Evolutionary conservation across 2,797 vertebrate genomes (phyloP).

Genomic region (Spinus olivaceus): DNA sequence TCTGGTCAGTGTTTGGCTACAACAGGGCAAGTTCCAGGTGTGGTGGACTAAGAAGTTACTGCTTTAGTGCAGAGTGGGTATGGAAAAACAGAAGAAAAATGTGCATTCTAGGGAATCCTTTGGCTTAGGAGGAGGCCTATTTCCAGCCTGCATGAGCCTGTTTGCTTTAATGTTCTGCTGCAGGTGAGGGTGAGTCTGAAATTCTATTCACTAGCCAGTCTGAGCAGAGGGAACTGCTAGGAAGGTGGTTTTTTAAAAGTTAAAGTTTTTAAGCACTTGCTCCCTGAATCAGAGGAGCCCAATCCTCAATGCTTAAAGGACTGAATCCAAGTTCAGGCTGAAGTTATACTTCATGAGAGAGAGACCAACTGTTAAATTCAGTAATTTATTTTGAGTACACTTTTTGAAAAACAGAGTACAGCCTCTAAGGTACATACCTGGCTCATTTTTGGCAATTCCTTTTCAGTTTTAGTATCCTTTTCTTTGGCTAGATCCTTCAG

Average conservation of each 20-base stretch:
- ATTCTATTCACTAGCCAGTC: background rate
- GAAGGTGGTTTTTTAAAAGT: background rate
- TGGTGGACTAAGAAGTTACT: background rate
- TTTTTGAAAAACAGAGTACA: background rate
- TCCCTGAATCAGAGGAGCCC: background rate
- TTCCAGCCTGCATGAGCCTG: background rate
- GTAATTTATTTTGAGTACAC: background rate
- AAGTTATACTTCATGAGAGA: background rate
- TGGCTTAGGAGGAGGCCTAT: background rate
- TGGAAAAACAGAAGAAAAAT: background rate
- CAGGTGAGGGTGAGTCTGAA: background rate
- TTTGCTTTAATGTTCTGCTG: background rate
- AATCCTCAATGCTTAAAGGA: background rate
- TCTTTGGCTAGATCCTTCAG: conserved; percentile 89
- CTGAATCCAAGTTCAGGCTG: background rate
- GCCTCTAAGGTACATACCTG: conserved; percentile 80
- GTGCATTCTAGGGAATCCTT: background rate
- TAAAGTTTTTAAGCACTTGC: background rate
- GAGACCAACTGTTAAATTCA: background rate
- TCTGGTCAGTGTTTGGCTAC: background rate
- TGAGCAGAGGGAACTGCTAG: background rate
- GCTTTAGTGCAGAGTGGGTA: background rate
- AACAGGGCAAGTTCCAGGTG: background rate
- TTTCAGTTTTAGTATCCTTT: conserved; percentile 84
- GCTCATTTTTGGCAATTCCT: conserved; percentile 90